Evolutionary conservation across 92 coral and sea anemone species (phyloP).

Genomic region (Heliopora coerulea): DNA sequence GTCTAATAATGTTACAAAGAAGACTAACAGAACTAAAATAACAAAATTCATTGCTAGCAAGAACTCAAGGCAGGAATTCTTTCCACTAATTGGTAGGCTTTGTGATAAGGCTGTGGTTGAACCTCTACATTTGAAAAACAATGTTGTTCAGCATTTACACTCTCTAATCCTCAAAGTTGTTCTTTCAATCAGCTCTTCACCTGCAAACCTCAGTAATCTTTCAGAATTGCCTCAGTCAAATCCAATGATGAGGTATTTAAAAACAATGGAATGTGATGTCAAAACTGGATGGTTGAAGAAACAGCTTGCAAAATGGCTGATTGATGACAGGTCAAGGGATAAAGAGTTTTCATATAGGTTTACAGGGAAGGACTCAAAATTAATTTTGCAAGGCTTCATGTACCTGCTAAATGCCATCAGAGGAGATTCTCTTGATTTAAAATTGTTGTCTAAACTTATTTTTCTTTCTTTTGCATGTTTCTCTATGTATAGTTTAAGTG

Average conservation of each 20-base stretch:
- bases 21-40: too few relatives aligned
- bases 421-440: constrained; percentile 35
- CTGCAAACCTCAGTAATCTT: too few relatives aligned
- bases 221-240: constrained; percentile 43
- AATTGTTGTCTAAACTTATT: constrained; percentile 39
- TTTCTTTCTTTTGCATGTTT: constrained; percentile 37
- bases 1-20: too few relatives aligned
- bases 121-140: too few relatives aligned
- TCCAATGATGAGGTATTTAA: constrained; percentile 48
- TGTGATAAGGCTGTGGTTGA: too few relatives aligned
- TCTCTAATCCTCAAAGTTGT: too few relatives aligned
- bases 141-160: too few relatives aligned
- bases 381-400: constrained; percentile 12
- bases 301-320: constrained; percentile 48
- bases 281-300: constrained; percentile 27
- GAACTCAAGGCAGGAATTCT: too few relatives aligned
- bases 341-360: constrained; percentile 47
- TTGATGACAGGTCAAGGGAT: constrained; percentile 44
- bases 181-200: too few relatives aligned
- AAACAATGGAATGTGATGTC: constrained; percentile 44
- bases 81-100: too few relatives aligned
- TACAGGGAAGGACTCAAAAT: constrained; percentile 51
- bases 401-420: constrained; percentile 47
- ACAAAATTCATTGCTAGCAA: too few relatives aligned
- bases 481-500: constrained; percentile 40